Evolutionary conservation across 1,140 invertebrate species (phyloP).

Genomic region (Metopolophium dirhodum): DNA sequence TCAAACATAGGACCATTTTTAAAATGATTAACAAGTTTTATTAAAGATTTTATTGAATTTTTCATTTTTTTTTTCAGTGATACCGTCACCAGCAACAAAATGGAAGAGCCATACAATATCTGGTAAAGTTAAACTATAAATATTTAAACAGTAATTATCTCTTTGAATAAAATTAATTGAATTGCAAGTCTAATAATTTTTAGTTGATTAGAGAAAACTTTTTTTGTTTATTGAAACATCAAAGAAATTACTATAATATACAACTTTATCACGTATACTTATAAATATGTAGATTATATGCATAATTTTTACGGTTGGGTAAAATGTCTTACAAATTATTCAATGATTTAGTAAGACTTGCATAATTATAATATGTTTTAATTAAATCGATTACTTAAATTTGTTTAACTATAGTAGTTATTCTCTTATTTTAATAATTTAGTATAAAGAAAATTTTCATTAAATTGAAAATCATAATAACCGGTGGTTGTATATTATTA

Average conservation of each 20-base stretch:
- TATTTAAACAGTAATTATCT: neutral
- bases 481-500: neutral
- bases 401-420: neutral
- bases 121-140: conserved; percentile 26
- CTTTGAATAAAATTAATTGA: neutral
- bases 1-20: neutral
- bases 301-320: neutral
- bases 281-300: neutral
- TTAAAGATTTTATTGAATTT: neutral
- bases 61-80: conserved; percentile 6
- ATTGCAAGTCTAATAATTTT: neutral
- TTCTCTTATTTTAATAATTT: too few species aligned
- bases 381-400: neutral
- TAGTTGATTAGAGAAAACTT: neutral
- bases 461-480: too few species aligned
- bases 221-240: neutral
- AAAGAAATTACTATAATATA: neutral
- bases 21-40: neutral
- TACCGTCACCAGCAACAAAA: conserved; percentile 1
- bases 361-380: neutral
- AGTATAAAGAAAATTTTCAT: too few species aligned
- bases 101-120: neutral
- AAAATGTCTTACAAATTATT: neutral
- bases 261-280: neutral
- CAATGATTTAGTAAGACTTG: neutral